Evolutionary conservation across 2,888 invertebrate species (phyloP).

Genomic region (Reticulitermes lucifugus): DNA sequence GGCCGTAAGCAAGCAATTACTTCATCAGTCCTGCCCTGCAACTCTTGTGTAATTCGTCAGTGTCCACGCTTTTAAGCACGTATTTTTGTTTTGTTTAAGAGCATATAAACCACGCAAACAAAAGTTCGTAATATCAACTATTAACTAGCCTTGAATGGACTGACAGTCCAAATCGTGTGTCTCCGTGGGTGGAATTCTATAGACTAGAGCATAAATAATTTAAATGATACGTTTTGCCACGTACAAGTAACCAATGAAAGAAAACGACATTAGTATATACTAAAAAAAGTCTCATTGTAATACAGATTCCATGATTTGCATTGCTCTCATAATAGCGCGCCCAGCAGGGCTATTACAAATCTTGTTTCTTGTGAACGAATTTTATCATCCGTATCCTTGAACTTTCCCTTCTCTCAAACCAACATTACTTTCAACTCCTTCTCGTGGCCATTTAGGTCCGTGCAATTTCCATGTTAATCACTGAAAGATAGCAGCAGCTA

Average conservation of each 20-base stretch:
- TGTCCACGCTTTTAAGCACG: no score
- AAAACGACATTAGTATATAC: background rate
- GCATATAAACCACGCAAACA: no score
- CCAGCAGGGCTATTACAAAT: background rate
- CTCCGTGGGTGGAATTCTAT: background rate
- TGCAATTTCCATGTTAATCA: no score
- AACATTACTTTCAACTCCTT: background rate
- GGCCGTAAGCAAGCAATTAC: no score
- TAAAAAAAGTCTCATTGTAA: background rate
- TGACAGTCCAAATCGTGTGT: background rate
- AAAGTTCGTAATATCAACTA: no score
- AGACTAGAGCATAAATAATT: background rate
- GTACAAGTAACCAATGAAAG: slow-evolving; percentile 14
- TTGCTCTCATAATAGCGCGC: background rate
- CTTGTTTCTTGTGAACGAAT: background rate
- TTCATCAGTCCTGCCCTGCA: no score
- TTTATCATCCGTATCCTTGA: slow-evolving; percentile 7
- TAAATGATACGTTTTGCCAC: background rate
- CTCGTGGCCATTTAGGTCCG: no score
- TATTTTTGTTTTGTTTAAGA: no score
- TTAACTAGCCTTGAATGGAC: background rate
- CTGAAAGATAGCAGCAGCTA: no score
- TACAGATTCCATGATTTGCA: background rate
- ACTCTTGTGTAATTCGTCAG: no score
- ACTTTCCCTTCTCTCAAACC: slow-evolving; percentile 10